These are phyloP conservation scores for Sarcophaga rosellei DNA, from an alignment of 2,888 invertebrate species.

Conservation along the genomic window DNA sequence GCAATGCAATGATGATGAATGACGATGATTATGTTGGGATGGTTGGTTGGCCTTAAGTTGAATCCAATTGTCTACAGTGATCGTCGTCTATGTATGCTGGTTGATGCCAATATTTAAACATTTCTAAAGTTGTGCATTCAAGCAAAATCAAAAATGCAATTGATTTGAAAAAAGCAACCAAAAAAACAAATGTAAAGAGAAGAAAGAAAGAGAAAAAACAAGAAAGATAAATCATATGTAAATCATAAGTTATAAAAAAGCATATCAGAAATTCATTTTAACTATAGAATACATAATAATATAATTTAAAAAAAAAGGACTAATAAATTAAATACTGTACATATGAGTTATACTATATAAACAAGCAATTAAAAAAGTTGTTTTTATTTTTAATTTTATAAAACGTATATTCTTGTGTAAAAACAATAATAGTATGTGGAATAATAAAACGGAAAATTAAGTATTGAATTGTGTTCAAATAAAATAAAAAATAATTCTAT, in stretches of 20 bases:
- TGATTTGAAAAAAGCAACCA: constrained; percentile 54
- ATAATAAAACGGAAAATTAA: constrained; percentile 17
- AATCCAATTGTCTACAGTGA: constrained; percentile 63
- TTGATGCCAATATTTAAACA: constrained; percentile 66
- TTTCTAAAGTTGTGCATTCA: constrained; percentile 63
- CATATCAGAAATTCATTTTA: constrained; percentile 26
- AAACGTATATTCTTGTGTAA: background rate
- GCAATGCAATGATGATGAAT: constrained; percentile 42
- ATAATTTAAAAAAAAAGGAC: constrained; percentile 10
- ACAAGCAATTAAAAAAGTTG: constrained; percentile 30
- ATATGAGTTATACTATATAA: background rate
- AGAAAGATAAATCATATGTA: constrained; percentile 51
- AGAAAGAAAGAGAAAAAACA: constrained; percentile 46
- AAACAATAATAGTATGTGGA: background rate
- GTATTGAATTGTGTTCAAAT: background rate
- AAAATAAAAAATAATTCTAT: background rate
- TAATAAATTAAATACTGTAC: constrained; percentile 16
- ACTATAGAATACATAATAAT: constrained; percentile 15
- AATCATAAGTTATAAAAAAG: constrained; percentile 33
- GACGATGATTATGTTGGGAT: constrained; percentile 33
- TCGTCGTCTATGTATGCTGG: constrained; percentile 58
- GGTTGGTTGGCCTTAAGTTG: constrained; percentile 52
- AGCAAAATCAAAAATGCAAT: constrained; percentile 67
- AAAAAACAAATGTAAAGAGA: constrained; percentile 48
- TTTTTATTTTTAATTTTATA: background rate